phyloP scores from a whole-genome alignment of 2,797 vertebrate genomes.

The Bradypus variegatus region DNA sequence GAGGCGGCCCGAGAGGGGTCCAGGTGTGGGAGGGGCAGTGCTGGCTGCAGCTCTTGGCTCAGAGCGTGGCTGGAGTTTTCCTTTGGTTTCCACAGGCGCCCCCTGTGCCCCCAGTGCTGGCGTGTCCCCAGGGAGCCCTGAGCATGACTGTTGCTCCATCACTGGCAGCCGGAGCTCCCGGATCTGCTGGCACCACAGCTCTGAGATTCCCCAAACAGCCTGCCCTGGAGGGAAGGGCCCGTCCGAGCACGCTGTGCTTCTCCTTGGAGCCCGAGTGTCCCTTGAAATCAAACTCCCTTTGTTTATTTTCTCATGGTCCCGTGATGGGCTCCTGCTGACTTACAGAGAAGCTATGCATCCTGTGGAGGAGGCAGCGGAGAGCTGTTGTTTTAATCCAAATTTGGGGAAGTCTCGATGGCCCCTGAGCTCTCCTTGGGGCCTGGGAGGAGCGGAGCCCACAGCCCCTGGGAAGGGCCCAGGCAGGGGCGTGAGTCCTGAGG shows the following conservation, averaged over 20 bases:
- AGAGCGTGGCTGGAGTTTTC: neutral
- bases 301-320: conserved; percentile 64
- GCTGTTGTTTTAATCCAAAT: conserved; percentile 63
- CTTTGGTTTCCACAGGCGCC: conserved; percentile 22
- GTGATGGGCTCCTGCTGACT: conserved; percentile 59
- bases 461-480: neutral
- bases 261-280: conserved; percentile 49
- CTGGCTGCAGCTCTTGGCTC: neutral
- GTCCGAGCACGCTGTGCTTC: neutral
- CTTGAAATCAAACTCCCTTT: conserved; percentile 54
- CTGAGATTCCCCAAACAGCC: neutral
- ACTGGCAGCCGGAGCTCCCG: conserved; percentile 24
- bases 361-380: conserved; percentile 34
- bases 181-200: neutral
- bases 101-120: neutral
- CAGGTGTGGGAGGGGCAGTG: neutral
- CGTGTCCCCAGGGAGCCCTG: neutral
- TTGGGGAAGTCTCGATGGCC: conserved; percentile 52
- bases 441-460: neutral
- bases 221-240: conserved; percentile 10
- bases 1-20: neutral
- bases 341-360: conserved; percentile 52
- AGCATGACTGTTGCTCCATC: neutral
- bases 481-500: neutral
- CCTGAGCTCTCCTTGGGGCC: neutral